phyloP scores from a whole-genome alignment of 1,140 invertebrate genomes.

The Acyrthosiphon pisum region DNA sequence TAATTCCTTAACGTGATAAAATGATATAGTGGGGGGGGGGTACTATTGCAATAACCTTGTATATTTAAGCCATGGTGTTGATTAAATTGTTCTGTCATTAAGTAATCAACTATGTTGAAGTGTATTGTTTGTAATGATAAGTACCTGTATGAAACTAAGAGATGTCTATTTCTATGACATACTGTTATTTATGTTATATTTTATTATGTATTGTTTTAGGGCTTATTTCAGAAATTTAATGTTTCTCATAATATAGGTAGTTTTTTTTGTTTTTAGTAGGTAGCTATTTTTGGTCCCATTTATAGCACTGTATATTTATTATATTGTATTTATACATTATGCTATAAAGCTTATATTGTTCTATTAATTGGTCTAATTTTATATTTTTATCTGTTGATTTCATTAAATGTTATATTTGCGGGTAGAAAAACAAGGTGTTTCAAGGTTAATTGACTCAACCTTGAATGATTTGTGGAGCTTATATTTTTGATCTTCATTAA shows the following conservation, averaged over 20 bases:
- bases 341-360: not conserved
- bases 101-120: not conserved
- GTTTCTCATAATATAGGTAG: not conserved
- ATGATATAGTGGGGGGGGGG: too few relatives aligned
- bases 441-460: constrained; percentile 46
- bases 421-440: not conserved
- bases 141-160: not conserved
- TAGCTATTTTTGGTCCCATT: not conserved
- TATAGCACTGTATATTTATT: not conserved
- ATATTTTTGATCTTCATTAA: constrained; percentile 10
- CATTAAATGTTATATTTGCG: not conserved
- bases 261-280: not conserved
- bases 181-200: not conserved
- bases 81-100: not conserved
- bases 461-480: not conserved
- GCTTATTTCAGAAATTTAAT: not conserved
- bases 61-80: too few relatives aligned
- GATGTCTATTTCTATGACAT: not conserved
- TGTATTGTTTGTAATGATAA: not conserved
- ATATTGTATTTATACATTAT: not conserved
- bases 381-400: not conserved
- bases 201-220: not conserved
- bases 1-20: too few relatives aligned
- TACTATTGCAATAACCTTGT: too few relatives aligned
- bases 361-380: not conserved